Evolutionary conservation across 1,140 invertebrate species (phyloP).

Genomic region (Drosophila neocordata): DNA sequence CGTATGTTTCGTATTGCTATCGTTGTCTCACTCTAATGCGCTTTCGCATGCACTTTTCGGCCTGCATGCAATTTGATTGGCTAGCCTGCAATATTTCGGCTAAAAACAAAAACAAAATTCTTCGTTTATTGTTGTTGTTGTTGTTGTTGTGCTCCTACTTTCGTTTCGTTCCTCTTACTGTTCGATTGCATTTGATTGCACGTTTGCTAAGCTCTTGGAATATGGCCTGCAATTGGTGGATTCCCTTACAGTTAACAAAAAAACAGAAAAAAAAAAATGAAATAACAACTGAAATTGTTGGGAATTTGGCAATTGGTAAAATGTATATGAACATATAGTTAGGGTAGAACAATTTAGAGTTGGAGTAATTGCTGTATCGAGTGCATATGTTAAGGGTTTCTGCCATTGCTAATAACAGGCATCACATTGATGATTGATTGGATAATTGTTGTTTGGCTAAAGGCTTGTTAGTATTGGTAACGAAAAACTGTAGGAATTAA

Average conservation of each 20-base stretch:
- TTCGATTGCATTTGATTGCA: constrained; percentile 80
- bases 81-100: constrained; percentile 63
- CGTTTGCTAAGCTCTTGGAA: constrained; percentile 58
- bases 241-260: constrained; percentile 26
- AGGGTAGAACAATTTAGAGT: constrained; percentile 38
- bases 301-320: constrained; percentile 43
- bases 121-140: constrained; percentile 25
- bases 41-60: constrained; percentile 77
- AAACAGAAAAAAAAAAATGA: constrained; percentile 41
- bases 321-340: background rate
- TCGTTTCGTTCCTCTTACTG: constrained; percentile 26
- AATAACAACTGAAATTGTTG: constrained; percentile 49
- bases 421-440: constrained; percentile 58
- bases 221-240: constrained; percentile 62
- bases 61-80: constrained; percentile 77
- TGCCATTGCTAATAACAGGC: constrained; percentile 63
- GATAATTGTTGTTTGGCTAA: constrained; percentile 30
- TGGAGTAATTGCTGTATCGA: constrained; percentile 60
- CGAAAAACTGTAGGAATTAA: background rate
- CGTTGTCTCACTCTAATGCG: constrained; percentile 78
- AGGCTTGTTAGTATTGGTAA: constrained; percentile 23
- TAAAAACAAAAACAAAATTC: constrained; percentile 53
- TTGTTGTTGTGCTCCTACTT: constrained; percentile 13
- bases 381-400: constrained; percentile 30
- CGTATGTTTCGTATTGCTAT: constrained; percentile 67